Base-by-base conservation (phyloP, 2,888 invertebrate genomes). In the Ectemnius lituratus region DNA sequence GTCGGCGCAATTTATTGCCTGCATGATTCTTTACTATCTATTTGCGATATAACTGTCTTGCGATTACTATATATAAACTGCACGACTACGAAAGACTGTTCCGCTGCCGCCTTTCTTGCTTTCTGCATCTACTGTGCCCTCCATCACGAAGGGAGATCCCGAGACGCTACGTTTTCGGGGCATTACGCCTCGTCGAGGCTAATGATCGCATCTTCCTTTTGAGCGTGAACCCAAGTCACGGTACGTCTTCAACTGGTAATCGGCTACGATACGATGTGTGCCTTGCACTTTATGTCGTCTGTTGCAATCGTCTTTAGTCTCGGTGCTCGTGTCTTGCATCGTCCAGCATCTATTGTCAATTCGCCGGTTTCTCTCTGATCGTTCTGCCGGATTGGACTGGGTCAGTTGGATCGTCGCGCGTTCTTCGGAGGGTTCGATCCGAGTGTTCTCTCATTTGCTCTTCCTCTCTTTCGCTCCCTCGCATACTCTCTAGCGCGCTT, bases 151-250 rank as follows among this genome's bases (percentile, higher is more conserved):
- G 59, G 75, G 65, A 68, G 47, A 71, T 75, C 65, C 60, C 71
- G 75, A 76, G 67, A 75, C 64, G 68, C 49, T 75, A 64, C 52
- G 59, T 63, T 47, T 66, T 62, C 73, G 80, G 81, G 78, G 79
- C 80, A 81, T 81, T 78, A 78, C 78, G 81, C 78, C 73, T 76
- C 75, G 73, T 70, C 73, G 78, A 67, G 81, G 80, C 80, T 72
- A 37, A 37, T 52, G 78, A 81, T 81, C 78, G 81, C 69, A 81
- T 81, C 70, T 78, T 78, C 66, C 68, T 67, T 37, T 46, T 61
- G 72, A 71, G 73, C 69, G 73, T 69, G 61, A 20, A 37, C 49
- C 69, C 57, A 65, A 73, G 73, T 77, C 75, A 71, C 71, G 67
- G 71, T 67, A 49, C 49, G 16, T 18, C 47, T 65, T 16, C 18